These are phyloP conservation scores for Pampus argenteus DNA, from an alignment of 2,797 vertebrate genomes.

Conservation along the genomic window DNA sequence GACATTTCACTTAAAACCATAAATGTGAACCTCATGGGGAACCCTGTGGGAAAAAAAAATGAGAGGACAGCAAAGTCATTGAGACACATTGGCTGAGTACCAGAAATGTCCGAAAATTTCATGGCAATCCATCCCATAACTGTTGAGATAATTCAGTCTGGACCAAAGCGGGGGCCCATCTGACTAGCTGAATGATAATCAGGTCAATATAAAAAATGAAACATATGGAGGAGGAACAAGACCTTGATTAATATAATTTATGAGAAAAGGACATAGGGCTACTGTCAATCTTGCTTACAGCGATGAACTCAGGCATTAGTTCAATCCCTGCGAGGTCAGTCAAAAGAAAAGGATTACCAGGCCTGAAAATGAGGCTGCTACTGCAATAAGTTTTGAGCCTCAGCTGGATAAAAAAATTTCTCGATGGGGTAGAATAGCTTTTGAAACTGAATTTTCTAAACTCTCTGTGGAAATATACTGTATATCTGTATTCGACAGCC, in stretches of 20 bases:
- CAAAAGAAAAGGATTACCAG: constrained; percentile 59
- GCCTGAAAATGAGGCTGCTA: constrained; percentile 59
- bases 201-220: neutral
- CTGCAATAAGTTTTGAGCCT: constrained; percentile 58
- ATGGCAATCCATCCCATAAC: constrained; percentile 3
- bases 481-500: constrained; percentile 63
- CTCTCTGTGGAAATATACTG: constrained; percentile 40
- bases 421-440: constrained; percentile 43
- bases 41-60: constrained; percentile 1
- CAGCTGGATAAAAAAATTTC: constrained; percentile 53
- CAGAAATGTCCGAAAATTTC: neutral
- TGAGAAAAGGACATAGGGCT: constrained; percentile 15
- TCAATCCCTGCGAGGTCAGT: constrained; percentile 49
- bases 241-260: constrained; percentile 17
- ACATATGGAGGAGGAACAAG: constrained; percentile 4
- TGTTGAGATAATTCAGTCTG: neutral
- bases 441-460: constrained; percentile 52
- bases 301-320: constrained; percentile 41
- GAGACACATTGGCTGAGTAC: neutral
- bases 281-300: constrained; percentile 59
- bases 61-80: neutral
- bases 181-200: neutral
- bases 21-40: too few relatives aligned
- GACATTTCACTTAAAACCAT: too few relatives aligned
- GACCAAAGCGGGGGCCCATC: neutral